Evolutionary conservation across 2,797 vertebrate species (phyloP).

Genomic region (Thunnus albacares): DNA sequence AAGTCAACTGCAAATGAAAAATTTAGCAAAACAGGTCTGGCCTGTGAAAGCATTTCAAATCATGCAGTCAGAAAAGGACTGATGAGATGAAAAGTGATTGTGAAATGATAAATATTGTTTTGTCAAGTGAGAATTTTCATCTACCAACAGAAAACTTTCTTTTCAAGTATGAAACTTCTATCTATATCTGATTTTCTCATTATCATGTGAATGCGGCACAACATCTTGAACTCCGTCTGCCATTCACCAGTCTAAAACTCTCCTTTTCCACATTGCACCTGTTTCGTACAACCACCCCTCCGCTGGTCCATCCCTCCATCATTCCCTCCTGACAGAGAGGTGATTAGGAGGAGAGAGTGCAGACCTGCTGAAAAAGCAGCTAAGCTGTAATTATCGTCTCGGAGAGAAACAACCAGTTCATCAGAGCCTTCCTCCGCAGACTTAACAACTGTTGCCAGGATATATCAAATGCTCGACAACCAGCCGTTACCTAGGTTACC

Average conservation of each 20-base stretch:
- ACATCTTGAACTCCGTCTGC: background rate
- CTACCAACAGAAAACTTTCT: background rate
- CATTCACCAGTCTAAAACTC: slow-evolving; percentile 2
- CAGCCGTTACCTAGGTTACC: slow-evolving; percentile 75
- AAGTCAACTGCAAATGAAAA: background rate
- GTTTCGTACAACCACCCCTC: slow-evolving; percentile 15
- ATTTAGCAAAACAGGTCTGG: background rate
- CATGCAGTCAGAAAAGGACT: background rate
- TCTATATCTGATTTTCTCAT: background rate
- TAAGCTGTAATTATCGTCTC: slow-evolving; percentile 73
- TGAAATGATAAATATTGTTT: background rate
- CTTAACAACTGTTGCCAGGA: slow-evolving; percentile 75
- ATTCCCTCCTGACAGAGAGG: slow-evolving; percentile 50
- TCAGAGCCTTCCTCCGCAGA: slow-evolving; percentile 69
- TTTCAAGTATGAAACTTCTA: background rate
- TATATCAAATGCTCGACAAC: slow-evolving; percentile 64
- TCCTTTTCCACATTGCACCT: slow-evolving; percentile 44
- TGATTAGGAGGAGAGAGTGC: slow-evolving; percentile 62
- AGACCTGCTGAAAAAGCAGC: slow-evolving; percentile 75
- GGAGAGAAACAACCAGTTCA: slow-evolving; percentile 76
- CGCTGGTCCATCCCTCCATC: slow-evolving; percentile 26
- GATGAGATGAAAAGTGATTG: background rate
- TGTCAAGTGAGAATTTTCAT: background rate
- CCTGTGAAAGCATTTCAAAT: background rate
- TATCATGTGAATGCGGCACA: background rate